Conservation (phyloP, 2,113 vertebrate genomes). For the Catagonus wagneri region DNA sequence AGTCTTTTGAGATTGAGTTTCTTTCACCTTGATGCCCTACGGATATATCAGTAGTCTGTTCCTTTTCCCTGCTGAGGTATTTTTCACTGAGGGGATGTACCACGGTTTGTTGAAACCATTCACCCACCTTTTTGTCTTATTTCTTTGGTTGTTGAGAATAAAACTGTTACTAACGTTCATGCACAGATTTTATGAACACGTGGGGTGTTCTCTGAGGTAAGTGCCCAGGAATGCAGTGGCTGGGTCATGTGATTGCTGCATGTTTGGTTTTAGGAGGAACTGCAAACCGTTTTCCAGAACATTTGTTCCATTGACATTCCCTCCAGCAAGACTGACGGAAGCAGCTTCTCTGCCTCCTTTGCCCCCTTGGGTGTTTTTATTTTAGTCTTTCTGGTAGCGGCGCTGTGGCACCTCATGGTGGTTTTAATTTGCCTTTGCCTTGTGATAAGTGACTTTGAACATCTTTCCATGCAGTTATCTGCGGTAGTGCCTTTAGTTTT, state of each 20-base stretch:
- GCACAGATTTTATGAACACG: background rate
- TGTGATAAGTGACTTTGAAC: background rate
- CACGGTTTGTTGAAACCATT: background rate
- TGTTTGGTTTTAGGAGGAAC: background rate
- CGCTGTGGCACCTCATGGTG: background rate
- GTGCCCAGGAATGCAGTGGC: background rate
- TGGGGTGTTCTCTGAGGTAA: background rate
- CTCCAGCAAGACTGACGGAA: background rate
- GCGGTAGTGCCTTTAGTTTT: background rate
- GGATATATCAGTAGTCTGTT: rapidly evolving
- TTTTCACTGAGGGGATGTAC: background rate
- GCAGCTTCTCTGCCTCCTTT: background rate
- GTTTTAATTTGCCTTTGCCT: background rate
- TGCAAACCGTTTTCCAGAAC: background rate
- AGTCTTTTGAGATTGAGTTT: background rate
- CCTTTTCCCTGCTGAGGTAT: too few species aligned
- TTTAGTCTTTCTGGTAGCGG: background rate
- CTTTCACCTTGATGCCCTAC: background rate
- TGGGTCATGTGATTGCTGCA: background rate
- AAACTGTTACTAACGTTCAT: background rate
- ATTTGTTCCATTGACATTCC: background rate
- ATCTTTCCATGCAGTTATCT: background rate
- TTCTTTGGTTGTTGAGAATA: background rate
- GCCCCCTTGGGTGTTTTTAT: background rate
- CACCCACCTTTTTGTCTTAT: background rate